phyloP scores from a whole-genome alignment of 2,113 vertebrate genomes.

The Rhagologus leucostigma region DNA sequence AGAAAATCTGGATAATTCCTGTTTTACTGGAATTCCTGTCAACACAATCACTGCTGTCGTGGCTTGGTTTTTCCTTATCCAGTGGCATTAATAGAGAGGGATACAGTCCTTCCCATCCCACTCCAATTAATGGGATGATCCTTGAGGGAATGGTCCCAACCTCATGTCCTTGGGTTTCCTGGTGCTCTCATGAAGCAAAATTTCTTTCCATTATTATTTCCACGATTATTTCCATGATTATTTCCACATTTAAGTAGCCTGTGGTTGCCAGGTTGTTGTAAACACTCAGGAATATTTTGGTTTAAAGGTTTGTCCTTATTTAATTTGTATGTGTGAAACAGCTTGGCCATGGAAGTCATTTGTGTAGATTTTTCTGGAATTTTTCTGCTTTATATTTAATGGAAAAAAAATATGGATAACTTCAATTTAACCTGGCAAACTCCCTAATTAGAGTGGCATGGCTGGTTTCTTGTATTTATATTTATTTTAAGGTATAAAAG shows the following conservation, averaged over 20 bases:
- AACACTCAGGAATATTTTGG: not conserved
- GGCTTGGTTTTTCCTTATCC: not conserved
- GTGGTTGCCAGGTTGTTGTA: not conserved
- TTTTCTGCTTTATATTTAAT: not conserved
- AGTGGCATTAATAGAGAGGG: too few species aligned
- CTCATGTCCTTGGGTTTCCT: not conserved
- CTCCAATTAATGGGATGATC: not conserved
- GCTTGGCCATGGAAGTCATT: rapidly evolving
- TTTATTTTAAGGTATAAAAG: not conserved
- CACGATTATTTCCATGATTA: not conserved
- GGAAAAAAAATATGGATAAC: not conserved
- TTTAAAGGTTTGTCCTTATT: not conserved
- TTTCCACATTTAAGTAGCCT: not conserved
- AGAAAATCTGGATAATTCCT: too few species aligned
- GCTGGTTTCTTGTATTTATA: not conserved
- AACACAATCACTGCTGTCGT: not conserved
- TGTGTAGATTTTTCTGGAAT: not conserved
- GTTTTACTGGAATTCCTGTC: not conserved
- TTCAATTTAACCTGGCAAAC: not conserved
- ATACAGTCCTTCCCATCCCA: not conserved
- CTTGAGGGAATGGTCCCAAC: not conserved
- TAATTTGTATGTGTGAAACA: not conserved
- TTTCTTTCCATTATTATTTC: not conserved
- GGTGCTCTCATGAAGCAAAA: not conserved
- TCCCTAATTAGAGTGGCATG: not conserved